Base-by-base conservation (phyloP, 2,797 vertebrate genomes). In the Melopsittacus undulatus region DNA sequence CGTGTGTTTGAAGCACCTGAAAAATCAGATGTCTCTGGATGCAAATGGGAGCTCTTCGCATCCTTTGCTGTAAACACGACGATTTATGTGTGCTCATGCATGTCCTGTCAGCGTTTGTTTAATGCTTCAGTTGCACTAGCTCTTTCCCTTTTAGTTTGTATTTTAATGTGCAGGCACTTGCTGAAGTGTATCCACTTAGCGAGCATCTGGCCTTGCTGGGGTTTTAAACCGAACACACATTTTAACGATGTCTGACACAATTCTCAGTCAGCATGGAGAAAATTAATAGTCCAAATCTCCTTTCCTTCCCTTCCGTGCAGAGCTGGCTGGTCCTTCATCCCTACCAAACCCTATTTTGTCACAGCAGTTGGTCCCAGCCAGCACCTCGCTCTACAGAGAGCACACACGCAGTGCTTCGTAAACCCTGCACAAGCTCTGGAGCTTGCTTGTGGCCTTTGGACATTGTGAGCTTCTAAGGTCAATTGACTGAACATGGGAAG, bases 161-260 rank as follows among this genome's bases (percentile, higher is more conserved):
- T 95, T 97, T 96, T 95, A 96, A 96, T 92, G 94, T 75, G 20
- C 92, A 97, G 90, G 84, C 91, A 64, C 92, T 96, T 96, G 90
- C 95, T 38, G 87, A 97, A 97, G 94, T 95, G 83, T 90, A 96
- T 94, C 95, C 93, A 96, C 91, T 97, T 93, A 96, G 42, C 1
- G 7, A 97, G 95, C 97, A 97, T 97, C 98, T 98, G 97, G 92
- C 43, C 73, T 97, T 36, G 22, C 68, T 21, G 17, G 46, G 38
- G 67, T 95, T 97, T 96, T 94, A 86, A 96, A 83, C 83, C 4
- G 42, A 97, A 73, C 81, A 81, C 61, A 86, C 61, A 72, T 92
- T 96, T 97, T 91, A 97, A 95, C 26, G 32, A 73, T 23, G 42
- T 94, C 77, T 94, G 89, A 95, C 75, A 59, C 56, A 36, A 36